Evolutionary conservation across 2,113 vertebrate genomes (phyloP).

Genomic region (Oryzias celebensis): DNA sequence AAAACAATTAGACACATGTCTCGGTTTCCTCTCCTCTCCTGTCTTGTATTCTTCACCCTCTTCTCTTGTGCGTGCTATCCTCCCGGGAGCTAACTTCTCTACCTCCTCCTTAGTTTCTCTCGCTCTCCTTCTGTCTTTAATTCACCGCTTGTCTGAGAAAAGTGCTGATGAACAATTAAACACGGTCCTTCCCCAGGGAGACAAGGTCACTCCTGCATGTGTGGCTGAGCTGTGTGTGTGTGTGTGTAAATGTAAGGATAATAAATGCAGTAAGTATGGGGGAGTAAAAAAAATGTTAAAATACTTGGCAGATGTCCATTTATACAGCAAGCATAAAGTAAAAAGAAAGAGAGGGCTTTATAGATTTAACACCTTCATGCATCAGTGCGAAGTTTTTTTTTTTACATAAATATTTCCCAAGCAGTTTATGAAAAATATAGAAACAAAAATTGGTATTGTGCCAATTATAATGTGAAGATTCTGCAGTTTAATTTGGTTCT

Average conservation of each 20-base stretch:
- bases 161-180: conserved; percentile 77
- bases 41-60: background rate
- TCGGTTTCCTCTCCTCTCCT: conserved; percentile 21
- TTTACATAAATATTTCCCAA: too few species aligned
- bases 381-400: too few species aligned
- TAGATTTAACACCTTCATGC: too few species aligned
- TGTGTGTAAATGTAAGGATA: background rate
- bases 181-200: conserved; percentile 62
- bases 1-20: conserved; percentile 58
- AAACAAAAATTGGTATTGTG: too few species aligned
- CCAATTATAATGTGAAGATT: too few species aligned
- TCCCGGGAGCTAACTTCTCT: conserved; percentile 40
- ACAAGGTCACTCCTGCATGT: conserved; percentile 61
- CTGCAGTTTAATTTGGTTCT: too few species aligned
- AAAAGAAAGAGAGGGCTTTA: conserved; percentile 19
- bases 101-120: conserved; percentile 36
- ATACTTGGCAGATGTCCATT: conserved; percentile 47
- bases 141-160: conserved; percentile 61
- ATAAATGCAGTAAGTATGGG: conserved; percentile 14
- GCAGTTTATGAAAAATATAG: too few species aligned
- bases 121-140: conserved; percentile 54
- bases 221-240: conserved; percentile 28
- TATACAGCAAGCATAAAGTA: conserved; percentile 38
- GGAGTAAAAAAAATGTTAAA: conserved; percentile 7
- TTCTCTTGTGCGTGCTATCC: conserved; percentile 14